Evolutionary conservation across 2,113 vertebrate species (phyloP).

Genomic region (Dasyornis broadbenti): DNA sequence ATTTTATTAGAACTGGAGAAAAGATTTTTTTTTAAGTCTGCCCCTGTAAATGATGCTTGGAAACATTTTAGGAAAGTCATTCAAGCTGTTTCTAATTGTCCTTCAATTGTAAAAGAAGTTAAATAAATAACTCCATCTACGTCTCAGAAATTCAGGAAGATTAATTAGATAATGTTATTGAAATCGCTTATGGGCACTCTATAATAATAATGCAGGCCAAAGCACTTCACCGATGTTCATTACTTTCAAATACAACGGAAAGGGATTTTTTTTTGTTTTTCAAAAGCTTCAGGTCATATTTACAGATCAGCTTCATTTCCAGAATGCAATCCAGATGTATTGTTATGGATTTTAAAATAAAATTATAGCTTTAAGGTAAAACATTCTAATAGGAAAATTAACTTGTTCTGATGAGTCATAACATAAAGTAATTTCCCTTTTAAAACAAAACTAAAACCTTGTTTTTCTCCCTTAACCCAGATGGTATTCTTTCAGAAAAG

Average conservation of each 20-base stretch:
- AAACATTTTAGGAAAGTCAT: not conserved
- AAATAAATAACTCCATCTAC: not conserved
- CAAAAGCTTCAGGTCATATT: slow-evolving; percentile 28
- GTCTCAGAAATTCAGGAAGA: not conserved
- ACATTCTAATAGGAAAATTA: slow-evolving; percentile 41
- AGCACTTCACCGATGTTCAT: not conserved
- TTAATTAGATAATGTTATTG: slow-evolving; percentile 11
- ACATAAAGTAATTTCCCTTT: slow-evolving; percentile 61
- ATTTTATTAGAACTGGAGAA: not conserved
- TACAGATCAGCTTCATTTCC: slow-evolving; percentile 36
- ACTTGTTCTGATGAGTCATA: slow-evolving; percentile 65
- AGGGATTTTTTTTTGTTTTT: not conserved
- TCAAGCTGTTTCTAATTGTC: not conserved
- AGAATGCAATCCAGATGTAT: slow-evolving; percentile 61
- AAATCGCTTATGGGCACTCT: not conserved
- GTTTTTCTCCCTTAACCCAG: slow-evolving; percentile 34
- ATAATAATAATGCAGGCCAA: not conserved
- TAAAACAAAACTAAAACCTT: slow-evolving; percentile 36
- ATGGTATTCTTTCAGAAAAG: slow-evolving; percentile 21
- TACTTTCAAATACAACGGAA: not conserved
- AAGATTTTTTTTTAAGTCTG: not conserved
- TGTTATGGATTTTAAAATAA: slow-evolving; percentile 19
- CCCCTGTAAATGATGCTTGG: not conserved
- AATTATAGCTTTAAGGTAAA: slow-evolving; percentile 57
- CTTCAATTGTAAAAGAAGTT: not conserved